These are phyloP conservation scores for Anoncus sp. DNA, from an alignment of 2,888 invertebrate genomes.

Conservation along the genomic window DNA sequence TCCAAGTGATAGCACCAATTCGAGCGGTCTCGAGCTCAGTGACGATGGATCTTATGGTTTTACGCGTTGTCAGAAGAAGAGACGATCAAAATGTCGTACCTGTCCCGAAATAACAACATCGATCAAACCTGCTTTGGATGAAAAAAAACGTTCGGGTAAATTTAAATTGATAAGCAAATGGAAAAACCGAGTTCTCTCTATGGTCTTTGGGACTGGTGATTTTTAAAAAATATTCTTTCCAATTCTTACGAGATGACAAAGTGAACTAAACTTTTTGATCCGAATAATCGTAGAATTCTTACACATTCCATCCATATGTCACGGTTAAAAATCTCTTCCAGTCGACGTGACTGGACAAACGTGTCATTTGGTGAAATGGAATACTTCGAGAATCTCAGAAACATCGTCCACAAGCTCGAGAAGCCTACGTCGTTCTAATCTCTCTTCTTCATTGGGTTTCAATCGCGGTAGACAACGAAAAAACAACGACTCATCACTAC, in stretches of 20 bases:
- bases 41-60: conserved; percentile 43
- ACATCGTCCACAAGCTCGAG: conserved; percentile 8
- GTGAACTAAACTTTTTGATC: not conserved
- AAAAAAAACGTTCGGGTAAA: conserved; percentile 32
- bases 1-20: conserved; percentile 35
- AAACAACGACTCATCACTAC: conserved; percentile 11
- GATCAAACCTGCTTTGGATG: not conserved
- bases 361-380: conserved; percentile 43
- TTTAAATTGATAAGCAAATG: not conserved
- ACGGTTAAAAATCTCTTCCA: conserved; percentile 50
- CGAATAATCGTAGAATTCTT: not conserved
- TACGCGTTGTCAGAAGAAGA: conserved; percentile 2
- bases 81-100: conserved; percentile 31
- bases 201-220: not conserved
- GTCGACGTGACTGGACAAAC: conserved; percentile 58
- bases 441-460: conserved; percentile 15
- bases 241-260: not conserved
- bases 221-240: not conserved
- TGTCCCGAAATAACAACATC: conserved; percentile 38
- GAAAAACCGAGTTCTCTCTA: not conserved
- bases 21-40: conserved; percentile 24
- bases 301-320: conserved; percentile 1
- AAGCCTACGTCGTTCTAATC: conserved; percentile 18
- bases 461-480: conserved; percentile 12
- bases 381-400: conserved; percentile 23